Conservation (phyloP, 1,140 invertebrate species). For the Bombus soroeensis region DNA sequence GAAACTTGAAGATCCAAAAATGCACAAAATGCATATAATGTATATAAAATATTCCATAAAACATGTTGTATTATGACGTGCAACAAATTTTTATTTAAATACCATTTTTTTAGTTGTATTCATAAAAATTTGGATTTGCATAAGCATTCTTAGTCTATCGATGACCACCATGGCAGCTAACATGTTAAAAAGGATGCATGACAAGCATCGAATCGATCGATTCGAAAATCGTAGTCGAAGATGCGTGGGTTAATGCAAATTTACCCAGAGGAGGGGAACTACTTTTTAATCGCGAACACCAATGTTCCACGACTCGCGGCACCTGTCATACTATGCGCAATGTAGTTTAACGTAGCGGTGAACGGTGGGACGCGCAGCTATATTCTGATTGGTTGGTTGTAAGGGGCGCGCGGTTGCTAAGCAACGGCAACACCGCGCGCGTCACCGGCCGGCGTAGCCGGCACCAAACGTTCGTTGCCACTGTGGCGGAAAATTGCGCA, state of each 20-base stretch:
- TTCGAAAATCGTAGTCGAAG: slow-evolving; percentile 24
- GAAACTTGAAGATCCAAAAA: too few species aligned
- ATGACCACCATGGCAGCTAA: too few species aligned
- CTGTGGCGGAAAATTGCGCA: slow-evolving; percentile 62
- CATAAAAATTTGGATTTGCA: too few species aligned
- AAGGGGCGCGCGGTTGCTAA: slow-evolving; percentile 71
- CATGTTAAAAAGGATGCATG: neutral
- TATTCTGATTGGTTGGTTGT: slow-evolving; percentile 41
- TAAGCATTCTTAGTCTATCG: too few species aligned
- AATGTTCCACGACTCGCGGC: slow-evolving; percentile 39
- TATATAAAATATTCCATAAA: too few species aligned
- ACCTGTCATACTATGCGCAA: slow-evolving; percentile 55
- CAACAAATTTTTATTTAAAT: too few species aligned
- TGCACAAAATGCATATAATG: too few species aligned
- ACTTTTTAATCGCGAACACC: slow-evolving; percentile 50
- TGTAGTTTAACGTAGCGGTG: slow-evolving; percentile 27
- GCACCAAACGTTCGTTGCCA: slow-evolving; percentile 45
- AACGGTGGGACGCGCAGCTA: neutral
- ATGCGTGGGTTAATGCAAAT: slow-evolving; percentile 32
- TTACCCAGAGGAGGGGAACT: slow-evolving; percentile 35
- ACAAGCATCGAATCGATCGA: slow-evolving; percentile 18
- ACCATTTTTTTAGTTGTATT: too few species aligned
- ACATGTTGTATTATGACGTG: too few species aligned
- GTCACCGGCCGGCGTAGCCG: slow-evolving; percentile 74
- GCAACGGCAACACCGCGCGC: slow-evolving; percentile 76